Conservation (phyloP, 2,797 vertebrate genomes). For the Argentina silus region DNA sequence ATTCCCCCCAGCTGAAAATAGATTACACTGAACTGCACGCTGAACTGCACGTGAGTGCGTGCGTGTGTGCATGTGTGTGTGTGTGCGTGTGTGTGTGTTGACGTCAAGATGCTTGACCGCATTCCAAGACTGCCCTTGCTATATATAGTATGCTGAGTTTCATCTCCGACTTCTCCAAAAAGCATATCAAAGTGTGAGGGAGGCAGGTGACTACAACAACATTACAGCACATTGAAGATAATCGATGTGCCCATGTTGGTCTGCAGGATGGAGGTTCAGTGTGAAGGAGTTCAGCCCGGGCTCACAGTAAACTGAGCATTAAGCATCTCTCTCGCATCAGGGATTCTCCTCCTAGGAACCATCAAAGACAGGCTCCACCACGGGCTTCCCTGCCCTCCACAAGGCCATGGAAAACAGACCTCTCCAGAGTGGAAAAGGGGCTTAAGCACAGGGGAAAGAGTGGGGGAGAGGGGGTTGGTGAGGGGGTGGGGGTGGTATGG, state of each 20-base stretch:
- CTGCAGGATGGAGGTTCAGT: neutral
- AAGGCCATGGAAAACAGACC: neutral
- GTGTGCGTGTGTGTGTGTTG: neutral
- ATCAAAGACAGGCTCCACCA: constrained; percentile 4
- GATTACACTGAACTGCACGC: neutral
- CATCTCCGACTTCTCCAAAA: neutral
- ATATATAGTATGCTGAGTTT: neutral
- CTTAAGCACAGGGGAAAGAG: neutral
- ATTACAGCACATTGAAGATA: neutral
- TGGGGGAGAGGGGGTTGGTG: neutral
- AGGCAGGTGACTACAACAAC: neutral
- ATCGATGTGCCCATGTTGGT: neutral
- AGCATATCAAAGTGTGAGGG: neutral
- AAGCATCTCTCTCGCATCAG: constrained; percentile 5
- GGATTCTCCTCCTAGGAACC: constrained; percentile 1
- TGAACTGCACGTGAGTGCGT: neutral
- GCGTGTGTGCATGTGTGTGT: neutral
- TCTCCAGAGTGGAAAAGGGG: constrained; percentile 1
- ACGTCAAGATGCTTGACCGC: too few species aligned
- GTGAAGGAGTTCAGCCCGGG: neutral
- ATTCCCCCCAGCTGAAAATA: neutral
- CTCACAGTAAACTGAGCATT: neutral
- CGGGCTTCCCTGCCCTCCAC: neutral
- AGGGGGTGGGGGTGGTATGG: neutral
- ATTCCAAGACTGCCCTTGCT: neutral